Base-by-base conservation (phyloP, 2,888 invertebrate genomes). In the Ceriagrion tenellum region DNA sequence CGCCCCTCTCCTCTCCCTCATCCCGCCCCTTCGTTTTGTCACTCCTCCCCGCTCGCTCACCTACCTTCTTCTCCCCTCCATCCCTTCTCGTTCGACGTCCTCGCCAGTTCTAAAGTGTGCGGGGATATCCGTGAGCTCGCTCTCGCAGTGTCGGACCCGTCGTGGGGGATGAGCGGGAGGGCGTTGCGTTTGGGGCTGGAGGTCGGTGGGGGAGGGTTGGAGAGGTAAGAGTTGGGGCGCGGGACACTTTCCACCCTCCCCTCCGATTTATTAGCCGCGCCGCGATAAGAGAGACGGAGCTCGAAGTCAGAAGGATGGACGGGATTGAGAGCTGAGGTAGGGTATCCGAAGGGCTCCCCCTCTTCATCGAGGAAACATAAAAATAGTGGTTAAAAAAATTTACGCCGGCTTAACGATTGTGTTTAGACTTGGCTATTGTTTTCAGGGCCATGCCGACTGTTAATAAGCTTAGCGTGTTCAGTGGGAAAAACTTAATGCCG, bases 301-400 rank as follows among this genome's bases (percentile, higher is more conserved):
- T 12, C 35, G 26, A 95, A 95, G 95, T 95, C 95, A 69, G 95
- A 96, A 81, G 95, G 96, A 93, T 90, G 95, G 95, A 59, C 96
- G 95, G 90, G 96, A 96, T 95, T 96, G 97, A 90, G 96, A 96
- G 95, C 96, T 95, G 95, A 96, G 95, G 96, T 96, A 95, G 55
- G 55, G 56, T 55, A n/a, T 30, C 56, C 55, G 0, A n/a, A 35
- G 40, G 3, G 26, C 55, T 35, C 16, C 40, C 23, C 6, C 40
- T 59, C 47, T 47, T 47, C 47, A 47, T 47, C 8, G 47, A 47
- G 2, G 47, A 47, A 47, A 47, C n/a, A n/a, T n/a, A 47, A 47
- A 47, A 47, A 8, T 47, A 8, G 47, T 47, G 8, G 47, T 4
- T 47, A 47, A 47, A 8, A 47, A 47, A 47, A 47, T 47, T 47